Base-by-base conservation (phyloP, 2,113 vertebrate genomes). In the Plotosus lineatus region DNA sequence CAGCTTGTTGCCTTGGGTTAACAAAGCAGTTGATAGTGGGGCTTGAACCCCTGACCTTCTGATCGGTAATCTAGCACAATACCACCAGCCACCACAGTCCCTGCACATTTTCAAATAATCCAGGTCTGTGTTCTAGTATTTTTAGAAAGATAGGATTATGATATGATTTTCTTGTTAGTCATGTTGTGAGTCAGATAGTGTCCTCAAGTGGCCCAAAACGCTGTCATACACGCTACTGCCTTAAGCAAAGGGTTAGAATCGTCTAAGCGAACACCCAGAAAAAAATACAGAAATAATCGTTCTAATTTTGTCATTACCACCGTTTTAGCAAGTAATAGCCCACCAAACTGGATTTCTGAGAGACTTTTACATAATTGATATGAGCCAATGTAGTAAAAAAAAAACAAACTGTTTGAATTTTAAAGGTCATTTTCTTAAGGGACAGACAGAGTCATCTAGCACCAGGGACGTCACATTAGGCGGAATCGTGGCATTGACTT, bases 161-260 rank as follows among this genome's bases (percentile, higher is more conserved):
- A 90, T 71, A 79, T n/a, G n/a, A n/a, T 87, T 85, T 86, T 89
- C 88, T 87, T 6, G 90, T 66, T 78, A 38, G 58, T 38, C 60
- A 69, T 11, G 76, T 84, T 85, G 82, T 87, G 85, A 87, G 86
- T 91, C 87, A 88, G 88, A 88, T 85, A 83, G 81, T 88, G 87
- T 89, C 86, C 76, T 84, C 82, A 82, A 86, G 84, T 51, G 68
- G 84, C 82, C 85, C 73, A 89, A 88, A 86, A 88, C 88, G 86
- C 85, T 28, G 77, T 85, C 23, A 89, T 85, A 86, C 85, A 28
- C 42, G 28, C 3, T 1, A 72, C 4, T 50, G 26, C 12, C 5
- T 71, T 28, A 28, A 28, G 9, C 38, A 26, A 44, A 46, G n/a
- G 7, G 15, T 48, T 50, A 14, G 12, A 46, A 15, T 44, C 26